Conservation (phyloP, 2,888 invertebrate genomes). For the Harpagoxenus sublaevis region DNA sequence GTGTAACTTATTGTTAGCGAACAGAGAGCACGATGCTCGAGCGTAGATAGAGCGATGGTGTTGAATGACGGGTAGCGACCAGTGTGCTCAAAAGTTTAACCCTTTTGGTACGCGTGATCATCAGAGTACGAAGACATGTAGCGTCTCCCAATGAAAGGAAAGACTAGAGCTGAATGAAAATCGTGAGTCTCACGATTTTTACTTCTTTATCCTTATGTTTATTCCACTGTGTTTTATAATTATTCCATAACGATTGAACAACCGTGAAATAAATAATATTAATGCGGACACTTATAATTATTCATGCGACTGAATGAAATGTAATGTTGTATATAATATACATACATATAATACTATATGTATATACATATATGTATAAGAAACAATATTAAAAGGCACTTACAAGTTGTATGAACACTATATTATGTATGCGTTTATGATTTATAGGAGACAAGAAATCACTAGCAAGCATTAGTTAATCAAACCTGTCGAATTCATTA, state of each 20-base stretch:
- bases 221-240: background rate
- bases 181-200: background rate
- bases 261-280: background rate
- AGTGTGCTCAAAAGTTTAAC: constrained; percentile 64
- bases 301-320: background rate
- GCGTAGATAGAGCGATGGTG: constrained; percentile 47
- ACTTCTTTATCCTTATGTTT: background rate
- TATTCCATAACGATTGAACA: background rate
- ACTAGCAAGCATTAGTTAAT: constrained; percentile 14
- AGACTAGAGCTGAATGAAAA: background rate
- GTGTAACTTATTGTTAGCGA: constrained; percentile 52
- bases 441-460: background rate
- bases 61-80: constrained; percentile 70
- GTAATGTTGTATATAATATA: background rate
- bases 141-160: background rate
- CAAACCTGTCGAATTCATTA: constrained; percentile 32
- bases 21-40: constrained; percentile 59
- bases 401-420: background rate
- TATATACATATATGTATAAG: no score
- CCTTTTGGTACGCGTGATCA: constrained; percentile 13
- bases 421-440: background rate
- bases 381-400: background rate
- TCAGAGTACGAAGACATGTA: background rate
- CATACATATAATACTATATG: background rate
- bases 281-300: background rate